phyloP scores from a whole-genome alignment of 2,113 vertebrate species.

The Saccopteryx bilineata region DNA sequence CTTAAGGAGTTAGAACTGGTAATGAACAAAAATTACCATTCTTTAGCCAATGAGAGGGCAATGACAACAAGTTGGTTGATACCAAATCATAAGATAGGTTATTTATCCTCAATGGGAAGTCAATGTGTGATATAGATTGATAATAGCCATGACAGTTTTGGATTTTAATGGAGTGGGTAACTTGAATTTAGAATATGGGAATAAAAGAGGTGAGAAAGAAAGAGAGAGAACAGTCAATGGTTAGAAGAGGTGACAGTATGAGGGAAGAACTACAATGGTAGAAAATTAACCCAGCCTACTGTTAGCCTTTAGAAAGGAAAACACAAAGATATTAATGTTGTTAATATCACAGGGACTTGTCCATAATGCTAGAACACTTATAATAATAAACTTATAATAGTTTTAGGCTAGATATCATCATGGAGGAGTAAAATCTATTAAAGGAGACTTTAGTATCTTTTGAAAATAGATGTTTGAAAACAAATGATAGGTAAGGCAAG shows the following conservation, averaged over 20 bases:
- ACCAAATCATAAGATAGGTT: background rate
- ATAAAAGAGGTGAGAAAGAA: background rate
- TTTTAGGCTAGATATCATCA: background rate
- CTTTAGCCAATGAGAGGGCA: background rate
- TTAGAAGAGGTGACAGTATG: background rate
- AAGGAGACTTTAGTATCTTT: background rate
- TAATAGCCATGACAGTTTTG: background rate
- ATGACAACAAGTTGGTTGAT: background rate
- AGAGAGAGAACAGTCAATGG: background rate
- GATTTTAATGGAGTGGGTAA: background rate
- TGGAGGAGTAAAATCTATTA: background rate
- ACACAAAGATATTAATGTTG: background rate
- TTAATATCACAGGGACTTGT: background rate
- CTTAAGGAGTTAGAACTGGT: background rate
- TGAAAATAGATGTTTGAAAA: slow-evolving; percentile 11
- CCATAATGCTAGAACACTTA: background rate
- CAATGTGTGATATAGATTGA: background rate
- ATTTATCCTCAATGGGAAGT: background rate
- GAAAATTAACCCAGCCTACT: background rate
- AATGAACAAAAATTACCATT: background rate
- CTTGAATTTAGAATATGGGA: background rate
- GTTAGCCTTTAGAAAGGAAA: background rate
- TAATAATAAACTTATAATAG: background rate
- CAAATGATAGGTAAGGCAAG: background rate
- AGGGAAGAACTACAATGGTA: background rate